phyloP scores from a whole-genome alignment of 2,797 vertebrate genomes.

The Odontamblyopus rebecca region DNA sequence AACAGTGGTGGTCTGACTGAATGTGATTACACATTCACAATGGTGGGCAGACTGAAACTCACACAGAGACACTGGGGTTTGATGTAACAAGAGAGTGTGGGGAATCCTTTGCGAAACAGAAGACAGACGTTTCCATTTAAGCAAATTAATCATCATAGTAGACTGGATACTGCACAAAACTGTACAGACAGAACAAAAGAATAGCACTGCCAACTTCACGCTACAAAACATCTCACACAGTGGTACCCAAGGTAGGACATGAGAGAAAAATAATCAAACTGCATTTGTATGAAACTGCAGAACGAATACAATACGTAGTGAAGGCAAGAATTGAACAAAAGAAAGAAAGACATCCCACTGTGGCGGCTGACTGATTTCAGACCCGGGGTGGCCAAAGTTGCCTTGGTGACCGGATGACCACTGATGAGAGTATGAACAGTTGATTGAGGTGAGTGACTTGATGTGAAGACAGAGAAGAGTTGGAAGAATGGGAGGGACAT shows the following conservation, averaged over 20 bases:
- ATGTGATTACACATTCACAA: constrained; percentile 66
- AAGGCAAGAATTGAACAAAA: constrained; percentile 7
- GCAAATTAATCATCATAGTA: constrained; percentile 49
- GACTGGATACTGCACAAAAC: constrained; percentile 39
- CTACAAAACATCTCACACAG: constrained; percentile 30
- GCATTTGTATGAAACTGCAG: constrained; percentile 15
- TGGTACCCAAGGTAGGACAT: constrained; percentile 14
- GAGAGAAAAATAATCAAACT: constrained; percentile 27
- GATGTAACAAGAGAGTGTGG: constrained; percentile 47
- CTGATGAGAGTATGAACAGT: constrained; percentile 47
- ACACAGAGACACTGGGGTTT: constrained; percentile 40
- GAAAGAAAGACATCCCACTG: constrained; percentile 41
- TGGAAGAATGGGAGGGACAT: constrained; percentile 21
- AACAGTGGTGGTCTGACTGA: constrained; percentile 45
- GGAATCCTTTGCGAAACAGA: constrained; percentile 33
- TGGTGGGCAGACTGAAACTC: constrained; percentile 56
- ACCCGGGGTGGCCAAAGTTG: constrained; percentile 56
- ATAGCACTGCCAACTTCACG: constrained; percentile 47
- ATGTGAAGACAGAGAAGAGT: constrained; percentile 18
- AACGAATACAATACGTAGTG: constrained; percentile 13
- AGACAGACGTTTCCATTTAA: constrained; percentile 35
- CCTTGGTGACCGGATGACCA: constrained; percentile 58
- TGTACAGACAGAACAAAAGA: constrained; percentile 48
- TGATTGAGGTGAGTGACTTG: constrained; percentile 51
- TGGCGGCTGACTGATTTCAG: constrained; percentile 43